phyloP scores from a whole-genome alignment of 2,113 vertebrate species.

The Chrysochloris asiatica region DNA sequence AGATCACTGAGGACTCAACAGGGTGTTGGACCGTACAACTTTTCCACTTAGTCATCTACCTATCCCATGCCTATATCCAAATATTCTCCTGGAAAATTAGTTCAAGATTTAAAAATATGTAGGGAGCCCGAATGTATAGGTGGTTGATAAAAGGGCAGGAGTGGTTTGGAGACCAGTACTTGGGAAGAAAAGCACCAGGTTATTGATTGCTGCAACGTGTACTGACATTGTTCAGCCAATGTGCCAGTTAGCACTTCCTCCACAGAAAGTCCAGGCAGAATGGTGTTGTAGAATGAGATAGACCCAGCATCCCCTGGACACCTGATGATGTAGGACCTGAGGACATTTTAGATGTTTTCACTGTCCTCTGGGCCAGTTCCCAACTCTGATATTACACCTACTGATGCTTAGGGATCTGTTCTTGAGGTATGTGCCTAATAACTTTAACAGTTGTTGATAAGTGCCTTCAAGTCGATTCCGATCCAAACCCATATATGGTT shows the following conservation, averaged over 20 bases:
- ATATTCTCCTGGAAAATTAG: neutral
- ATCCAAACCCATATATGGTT: too few relatives aligned
- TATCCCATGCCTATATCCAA: neutral
- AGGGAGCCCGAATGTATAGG: neutral
- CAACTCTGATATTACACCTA: constrained; percentile 54
- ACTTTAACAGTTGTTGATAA: too few relatives aligned
- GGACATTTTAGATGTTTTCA: neutral
- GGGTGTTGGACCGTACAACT: neutral
- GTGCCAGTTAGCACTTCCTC: neutral
- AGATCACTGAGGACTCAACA: neutral
- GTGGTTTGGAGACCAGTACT: neutral
- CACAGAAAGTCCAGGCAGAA: neutral
- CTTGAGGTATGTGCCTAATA: neutral
- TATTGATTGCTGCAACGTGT: neutral
- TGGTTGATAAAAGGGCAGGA: neutral
- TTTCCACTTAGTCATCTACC: neutral
- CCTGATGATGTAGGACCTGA: neutral
- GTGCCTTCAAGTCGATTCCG: too few relatives aligned
- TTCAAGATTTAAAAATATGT: neutral
- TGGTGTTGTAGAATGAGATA: too few relatives aligned
- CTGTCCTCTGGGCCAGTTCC: constrained; percentile 18
- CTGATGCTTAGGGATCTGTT: neutral
- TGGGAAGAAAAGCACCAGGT: neutral
- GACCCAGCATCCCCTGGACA: neutral
- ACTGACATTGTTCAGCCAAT: neutral